phyloP scores from a whole-genome alignment of 2,888 invertebrate genomes.

The Adela reaumurella region DNA sequence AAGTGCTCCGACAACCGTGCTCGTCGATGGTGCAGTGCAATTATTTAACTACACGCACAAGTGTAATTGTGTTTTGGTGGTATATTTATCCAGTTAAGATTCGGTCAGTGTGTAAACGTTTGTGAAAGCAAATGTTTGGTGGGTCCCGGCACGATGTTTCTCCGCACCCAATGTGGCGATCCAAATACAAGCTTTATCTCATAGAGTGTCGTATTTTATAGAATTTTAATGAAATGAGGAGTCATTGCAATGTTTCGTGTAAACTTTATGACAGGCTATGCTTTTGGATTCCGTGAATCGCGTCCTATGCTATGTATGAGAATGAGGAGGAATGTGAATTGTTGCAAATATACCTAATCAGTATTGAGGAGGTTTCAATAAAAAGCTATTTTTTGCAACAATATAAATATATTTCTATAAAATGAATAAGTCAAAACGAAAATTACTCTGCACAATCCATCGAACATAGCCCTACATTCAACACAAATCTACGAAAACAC shows the following conservation, averaged over 20 bases:
- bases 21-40: too few relatives aligned
- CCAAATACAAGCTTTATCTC: slow-evolving; percentile 54
- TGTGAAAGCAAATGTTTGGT: slow-evolving; percentile 16
- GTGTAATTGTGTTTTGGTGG: background rate
- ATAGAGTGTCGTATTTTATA: slow-evolving; percentile 30
- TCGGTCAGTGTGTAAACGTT: too few relatives aligned
- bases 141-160: slow-evolving; percentile 25
- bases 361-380: slow-evolving; percentile 26
- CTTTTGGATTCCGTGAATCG: slow-evolving; percentile 20
- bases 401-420: slow-evolving; percentile 50
- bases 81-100: background rate
- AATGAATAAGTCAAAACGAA: slow-evolving; percentile 31
- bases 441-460: slow-evolving; percentile 6
- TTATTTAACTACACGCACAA: background rate
- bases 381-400: slow-evolving; percentile 47
- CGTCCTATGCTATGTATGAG: slow-evolving; percentile 9
- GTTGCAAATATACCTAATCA: background rate
- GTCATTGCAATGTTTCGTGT: slow-evolving; percentile 1
- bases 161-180: slow-evolving; percentile 42
- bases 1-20: too few relatives aligned
- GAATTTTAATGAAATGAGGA: slow-evolving; percentile 29
- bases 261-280: background rate
- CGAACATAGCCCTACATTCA: background rate
- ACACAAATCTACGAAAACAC: slow-evolving; percentile 15
- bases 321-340: background rate